phyloP scores from a whole-genome alignment of 2,113 vertebrate genomes.

The Pseudopipra pipra region DNA sequence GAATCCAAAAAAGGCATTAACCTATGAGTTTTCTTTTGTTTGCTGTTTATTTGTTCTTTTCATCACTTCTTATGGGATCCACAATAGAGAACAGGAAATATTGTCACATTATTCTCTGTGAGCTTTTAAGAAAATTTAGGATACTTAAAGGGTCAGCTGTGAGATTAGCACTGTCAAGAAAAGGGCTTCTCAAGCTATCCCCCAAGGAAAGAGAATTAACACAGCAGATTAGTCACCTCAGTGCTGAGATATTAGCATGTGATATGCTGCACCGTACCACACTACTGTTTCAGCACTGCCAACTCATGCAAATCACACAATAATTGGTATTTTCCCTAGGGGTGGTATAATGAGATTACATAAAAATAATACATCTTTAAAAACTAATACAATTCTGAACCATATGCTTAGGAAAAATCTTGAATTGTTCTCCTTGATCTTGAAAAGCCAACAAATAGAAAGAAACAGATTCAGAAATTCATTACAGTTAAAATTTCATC shows the following conservation, averaged over 20 bases:
- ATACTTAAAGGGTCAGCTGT: background rate
- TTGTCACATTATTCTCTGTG: background rate
- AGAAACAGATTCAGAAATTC: background rate
- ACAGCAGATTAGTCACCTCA: conserved; percentile 38
- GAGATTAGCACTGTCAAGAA: background rate
- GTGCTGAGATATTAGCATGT: conserved; percentile 14
- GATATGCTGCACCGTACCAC: background rate
- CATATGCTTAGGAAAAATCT: conserved; percentile 9
- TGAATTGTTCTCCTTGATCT: background rate
- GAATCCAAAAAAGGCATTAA: background rate
- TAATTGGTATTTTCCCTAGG: conserved; percentile 63
- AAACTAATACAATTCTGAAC: conserved; percentile 46
- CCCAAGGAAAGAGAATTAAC: background rate
- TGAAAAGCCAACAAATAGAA: background rate
- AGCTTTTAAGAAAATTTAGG: background rate
- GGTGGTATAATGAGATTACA: conserved; percentile 55
- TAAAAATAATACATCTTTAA: conserved; percentile 48
- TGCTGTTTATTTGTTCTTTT: background rate
- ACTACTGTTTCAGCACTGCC: background rate
- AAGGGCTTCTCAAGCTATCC: background rate
- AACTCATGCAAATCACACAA: conserved; percentile 61
- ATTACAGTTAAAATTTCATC: background rate
- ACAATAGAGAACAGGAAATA: background rate
- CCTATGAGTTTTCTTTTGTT: background rate
- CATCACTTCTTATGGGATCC: background rate